These are phyloP conservation scores for Phyto melanocephala DNA, from an alignment of 2,888 invertebrate species.

Conservation along the genomic window DNA sequence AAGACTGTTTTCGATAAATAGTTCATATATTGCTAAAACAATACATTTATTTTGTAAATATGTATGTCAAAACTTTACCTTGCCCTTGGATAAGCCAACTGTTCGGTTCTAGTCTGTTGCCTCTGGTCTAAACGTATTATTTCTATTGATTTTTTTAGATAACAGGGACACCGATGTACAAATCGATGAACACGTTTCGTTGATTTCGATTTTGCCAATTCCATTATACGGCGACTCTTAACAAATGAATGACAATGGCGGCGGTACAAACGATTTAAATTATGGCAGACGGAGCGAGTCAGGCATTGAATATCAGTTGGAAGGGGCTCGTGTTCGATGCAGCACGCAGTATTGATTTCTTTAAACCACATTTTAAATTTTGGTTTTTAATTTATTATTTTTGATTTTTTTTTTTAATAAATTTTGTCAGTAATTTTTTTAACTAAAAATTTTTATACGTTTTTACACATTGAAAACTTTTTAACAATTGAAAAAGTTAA, in stretches of 20 bases:
- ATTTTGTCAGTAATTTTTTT: constrained; percentile 22
- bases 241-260: constrained; percentile 68
- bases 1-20: no score
- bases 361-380: constrained; percentile 47
- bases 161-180: constrained; percentile 71
- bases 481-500: not conserved
- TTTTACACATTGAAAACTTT: not conserved
- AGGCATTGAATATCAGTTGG: constrained; percentile 69
- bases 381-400: constrained; percentile 7
- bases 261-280: constrained; percentile 64
- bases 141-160: constrained; percentile 70
- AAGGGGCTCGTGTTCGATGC: constrained; percentile 66
- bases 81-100: constrained; percentile 72
- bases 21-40: no score
- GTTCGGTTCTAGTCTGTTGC: constrained; percentile 73
- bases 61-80: constrained; percentile 59
- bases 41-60: no score
- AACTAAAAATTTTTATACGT: constrained; percentile 49
- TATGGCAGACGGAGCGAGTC: constrained; percentile 66
- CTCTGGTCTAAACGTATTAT: constrained; percentile 68
- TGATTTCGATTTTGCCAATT: constrained; percentile 67
- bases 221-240: constrained; percentile 68
- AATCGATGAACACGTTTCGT: constrained; percentile 53
- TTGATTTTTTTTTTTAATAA: constrained; percentile 20
- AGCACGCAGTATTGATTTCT: constrained; percentile 69